Evolutionary conservation across 2,797 vertebrate genomes (phyloP).

Genomic region (Nyctibius grandis): DNA sequence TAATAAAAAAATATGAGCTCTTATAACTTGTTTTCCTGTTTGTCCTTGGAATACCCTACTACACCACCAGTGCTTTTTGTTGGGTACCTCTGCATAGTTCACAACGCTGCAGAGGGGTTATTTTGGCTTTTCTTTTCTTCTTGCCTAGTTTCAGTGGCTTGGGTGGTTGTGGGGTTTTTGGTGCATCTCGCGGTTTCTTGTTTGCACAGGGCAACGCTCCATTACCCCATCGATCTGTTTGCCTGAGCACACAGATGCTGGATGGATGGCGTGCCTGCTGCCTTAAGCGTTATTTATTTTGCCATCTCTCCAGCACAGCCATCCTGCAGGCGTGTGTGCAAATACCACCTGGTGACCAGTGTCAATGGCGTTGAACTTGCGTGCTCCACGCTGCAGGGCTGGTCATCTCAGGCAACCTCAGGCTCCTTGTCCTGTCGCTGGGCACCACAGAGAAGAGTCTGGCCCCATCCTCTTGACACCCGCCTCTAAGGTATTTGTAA

Average conservation of each 20-base stretch:
- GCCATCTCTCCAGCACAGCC: fast-evolving
- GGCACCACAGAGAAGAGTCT: no score
- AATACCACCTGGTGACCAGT: background rate
- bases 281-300: background rate
- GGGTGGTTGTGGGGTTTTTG: fast-evolving
- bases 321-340: background rate
- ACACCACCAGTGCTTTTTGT: fast-evolving
- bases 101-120: background rate
- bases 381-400: background rate
- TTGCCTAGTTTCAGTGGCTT: background rate
- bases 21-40: background rate
- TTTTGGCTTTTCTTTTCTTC: background rate
- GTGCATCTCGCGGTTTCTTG: no score
- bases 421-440: no score
- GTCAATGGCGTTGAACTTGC: background rate
- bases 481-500: no score
- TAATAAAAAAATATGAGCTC: background rate
- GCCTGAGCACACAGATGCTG: background rate
- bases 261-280: background rate
- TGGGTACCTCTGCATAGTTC: background rate
- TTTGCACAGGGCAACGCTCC: background rate
- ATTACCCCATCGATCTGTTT: background rate
- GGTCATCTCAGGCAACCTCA: fast-evolving
- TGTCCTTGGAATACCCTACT: background rate
- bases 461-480: no score